Base-by-base conservation (phyloP, 2,797 vertebrate genomes). In the Microtus obscurus region DNA sequence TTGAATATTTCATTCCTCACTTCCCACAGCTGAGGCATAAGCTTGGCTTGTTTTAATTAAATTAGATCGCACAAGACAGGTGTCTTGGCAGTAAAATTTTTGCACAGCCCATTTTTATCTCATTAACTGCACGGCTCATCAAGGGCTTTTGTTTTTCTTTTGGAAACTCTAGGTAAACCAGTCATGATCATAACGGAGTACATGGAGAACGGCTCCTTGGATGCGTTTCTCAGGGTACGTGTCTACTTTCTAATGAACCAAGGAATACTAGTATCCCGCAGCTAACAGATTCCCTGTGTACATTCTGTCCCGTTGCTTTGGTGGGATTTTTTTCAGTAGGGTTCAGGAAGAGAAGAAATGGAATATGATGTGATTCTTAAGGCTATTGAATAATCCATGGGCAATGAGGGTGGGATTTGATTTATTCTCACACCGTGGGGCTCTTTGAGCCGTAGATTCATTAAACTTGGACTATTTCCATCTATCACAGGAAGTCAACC, bases 161-260 rank as follows among this genome's bases (percentile, higher is more conserved):
- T 97, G 91, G 59, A n/a, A 98, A 96, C 96, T 98, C 93, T 98
- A 99, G 99, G 99, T 99, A 99, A 99, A 98, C 99, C 99, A 14
- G 99, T 99, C 98, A 99, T 99, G 99, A 99, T 99, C 98, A 99
- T 99, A 98, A 99, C 99, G 0, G 99, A 99, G 98, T 99, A 99
- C 99, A 99, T 99, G 99, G 99, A 99, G 97, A 99, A 99, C 45
- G 99, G 99, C 92, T 99, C 99, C 40, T 98, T 99, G 99, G 99
- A 99, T 98, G 99, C 99, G 89, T 99, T 99, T 98, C 99, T 99
- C 98, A 99, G 99, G 99, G 99, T 99, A 99, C 96, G 99, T 99
- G 98, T 97, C 98, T 96, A 89, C 85, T 97, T 97, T 94, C 59
- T 95, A 90, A 87, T 40, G 90, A 83, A 37, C 65, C 93, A 92